Percentiles rank a stretch among this genome's conserved stretches.
Conservation (phyloP, 2,888 invertebrate genomes). For the Alloscopus bannaensis region DNA sequence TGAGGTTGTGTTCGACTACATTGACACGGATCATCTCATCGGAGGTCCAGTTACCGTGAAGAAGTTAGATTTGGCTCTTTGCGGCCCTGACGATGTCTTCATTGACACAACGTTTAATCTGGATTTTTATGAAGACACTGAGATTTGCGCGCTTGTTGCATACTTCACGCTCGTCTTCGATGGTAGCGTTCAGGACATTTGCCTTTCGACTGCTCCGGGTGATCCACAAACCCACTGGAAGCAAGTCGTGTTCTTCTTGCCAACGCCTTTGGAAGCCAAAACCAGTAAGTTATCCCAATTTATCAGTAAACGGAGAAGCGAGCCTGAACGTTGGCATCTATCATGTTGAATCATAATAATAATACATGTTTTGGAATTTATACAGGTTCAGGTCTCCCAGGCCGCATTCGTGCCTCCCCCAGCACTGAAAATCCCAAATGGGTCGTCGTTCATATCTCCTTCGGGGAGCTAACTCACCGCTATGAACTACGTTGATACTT, state of each 20-base stretch:
- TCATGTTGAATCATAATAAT: neutral
- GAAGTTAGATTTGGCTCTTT: constrained; percentile 85
- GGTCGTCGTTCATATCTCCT: constrained; percentile 81
- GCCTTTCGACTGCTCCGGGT: constrained; percentile 76
- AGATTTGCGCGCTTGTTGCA: constrained; percentile 88
- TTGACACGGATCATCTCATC: constrained; percentile 81
- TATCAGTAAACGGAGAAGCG: neutral
- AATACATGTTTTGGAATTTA: neutral
- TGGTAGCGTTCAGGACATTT: constrained; percentile 27
- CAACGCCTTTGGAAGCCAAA: constrained; percentile 83
- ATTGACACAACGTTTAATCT: constrained; percentile 75
- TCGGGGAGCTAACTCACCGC: constrained; percentile 76
- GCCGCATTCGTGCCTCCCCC: constrained; percentile 85
- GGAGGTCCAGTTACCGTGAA: constrained; percentile 79
- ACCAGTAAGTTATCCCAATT: constrained; percentile 77
- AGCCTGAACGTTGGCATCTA: too few species aligned
- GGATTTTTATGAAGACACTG: constrained; percentile 80
- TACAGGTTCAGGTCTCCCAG: constrained; percentile 75
- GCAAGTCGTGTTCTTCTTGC: constrained; percentile 92
- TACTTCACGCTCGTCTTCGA: constrained; percentile 85
- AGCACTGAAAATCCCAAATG: constrained; percentile 85
- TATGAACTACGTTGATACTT: constrained; percentile 42
- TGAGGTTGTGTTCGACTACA: constrained; percentile 84
- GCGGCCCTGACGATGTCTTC: constrained; percentile 80
- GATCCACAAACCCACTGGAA: constrained; percentile 94